phyloP scores from a whole-genome alignment of 2,888 invertebrate species.

The Spilarctia lutea region DNA sequence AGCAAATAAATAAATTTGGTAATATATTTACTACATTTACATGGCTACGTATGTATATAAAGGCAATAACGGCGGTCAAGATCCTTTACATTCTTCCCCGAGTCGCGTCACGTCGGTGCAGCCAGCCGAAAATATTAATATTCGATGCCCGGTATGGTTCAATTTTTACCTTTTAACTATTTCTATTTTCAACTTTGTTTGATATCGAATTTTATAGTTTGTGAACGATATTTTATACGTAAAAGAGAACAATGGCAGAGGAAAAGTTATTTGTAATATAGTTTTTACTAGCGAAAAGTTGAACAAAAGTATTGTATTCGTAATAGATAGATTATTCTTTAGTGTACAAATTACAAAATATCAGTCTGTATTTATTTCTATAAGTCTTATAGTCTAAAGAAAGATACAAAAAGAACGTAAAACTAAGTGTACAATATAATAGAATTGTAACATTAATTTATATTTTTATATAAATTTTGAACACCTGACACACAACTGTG shows the following conservation, averaged over 20 bases:
- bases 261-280: neutral
- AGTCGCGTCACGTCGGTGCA: conserved; percentile 50
- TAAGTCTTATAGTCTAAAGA: no score
- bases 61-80: conserved; percentile 55
- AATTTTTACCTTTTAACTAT: conserved; percentile 4
- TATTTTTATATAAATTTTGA: no score
- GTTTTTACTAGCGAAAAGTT: neutral
- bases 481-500: no score
- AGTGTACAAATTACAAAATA: no score
- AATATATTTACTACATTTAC: neutral
- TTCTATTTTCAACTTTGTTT: conserved; percentile 3
- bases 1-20: neutral
- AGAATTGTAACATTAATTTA: no score
- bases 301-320: neutral
- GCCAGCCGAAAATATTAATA: conserved; percentile 67
- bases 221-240: neutral
- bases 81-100: conserved; percentile 50
- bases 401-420: no score
- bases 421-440: no score
- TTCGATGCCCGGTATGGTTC: conserved; percentile 57
- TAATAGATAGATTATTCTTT: neutral
- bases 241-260: neutral
- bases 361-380: no score
- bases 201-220: neutral
- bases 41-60: conserved; percentile 20